Percentiles rank a stretch among this genome's conserved stretches.
Conservation (phyloP, 2,797 vertebrate species). For the Cirrhinus molitorella region DNA sequence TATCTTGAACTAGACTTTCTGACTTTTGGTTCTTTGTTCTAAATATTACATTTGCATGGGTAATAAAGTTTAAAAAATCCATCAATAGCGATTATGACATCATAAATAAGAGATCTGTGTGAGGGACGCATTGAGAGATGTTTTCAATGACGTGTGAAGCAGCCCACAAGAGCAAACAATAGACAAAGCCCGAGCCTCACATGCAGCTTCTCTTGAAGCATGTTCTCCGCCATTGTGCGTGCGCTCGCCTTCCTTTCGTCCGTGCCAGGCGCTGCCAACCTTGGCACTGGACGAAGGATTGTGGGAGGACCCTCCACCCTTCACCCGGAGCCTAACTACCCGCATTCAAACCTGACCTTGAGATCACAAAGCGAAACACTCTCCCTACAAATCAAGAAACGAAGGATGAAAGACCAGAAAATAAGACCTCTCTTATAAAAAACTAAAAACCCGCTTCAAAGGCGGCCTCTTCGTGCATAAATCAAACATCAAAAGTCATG, state of each 20-base stretch:
- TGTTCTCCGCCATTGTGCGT: slow-evolving; percentile 46
- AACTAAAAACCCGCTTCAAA: slow-evolving; percentile 71
- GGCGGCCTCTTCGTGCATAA: slow-evolving; percentile 63
- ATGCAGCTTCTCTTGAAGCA: slow-evolving; percentile 61
- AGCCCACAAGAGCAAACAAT: slow-evolving; percentile 72
- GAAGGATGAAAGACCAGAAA: slow-evolving; percentile 63
- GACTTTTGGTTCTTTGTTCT: not conserved
- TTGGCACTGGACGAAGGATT: slow-evolving; percentile 61
- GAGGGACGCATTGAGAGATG: slow-evolving; percentile 47
- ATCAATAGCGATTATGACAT: slow-evolving; percentile 13
- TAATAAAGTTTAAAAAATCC: not conserved
- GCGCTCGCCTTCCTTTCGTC: slow-evolving; percentile 65
- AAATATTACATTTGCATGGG: not conserved
- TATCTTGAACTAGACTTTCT: not conserved
- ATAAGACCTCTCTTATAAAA: slow-evolving; percentile 64
- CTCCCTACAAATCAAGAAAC: slow-evolving; percentile 50
- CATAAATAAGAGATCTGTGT: slow-evolving; percentile 32
- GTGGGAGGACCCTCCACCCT: slow-evolving; percentile 56
- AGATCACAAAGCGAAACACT: slow-evolving; percentile 56
- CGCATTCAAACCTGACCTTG: slow-evolving; percentile 55
- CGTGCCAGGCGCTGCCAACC: slow-evolving; percentile 78
- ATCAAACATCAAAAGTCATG: slow-evolving; percentile 72
- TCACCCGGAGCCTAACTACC: slow-evolving; percentile 59
- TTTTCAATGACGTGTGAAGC: slow-evolving; percentile 60
- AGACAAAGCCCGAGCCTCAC: slow-evolving; percentile 60